Base-by-base conservation (phyloP, 2,888 invertebrate genomes). In the Encarsia formosa region DNA sequence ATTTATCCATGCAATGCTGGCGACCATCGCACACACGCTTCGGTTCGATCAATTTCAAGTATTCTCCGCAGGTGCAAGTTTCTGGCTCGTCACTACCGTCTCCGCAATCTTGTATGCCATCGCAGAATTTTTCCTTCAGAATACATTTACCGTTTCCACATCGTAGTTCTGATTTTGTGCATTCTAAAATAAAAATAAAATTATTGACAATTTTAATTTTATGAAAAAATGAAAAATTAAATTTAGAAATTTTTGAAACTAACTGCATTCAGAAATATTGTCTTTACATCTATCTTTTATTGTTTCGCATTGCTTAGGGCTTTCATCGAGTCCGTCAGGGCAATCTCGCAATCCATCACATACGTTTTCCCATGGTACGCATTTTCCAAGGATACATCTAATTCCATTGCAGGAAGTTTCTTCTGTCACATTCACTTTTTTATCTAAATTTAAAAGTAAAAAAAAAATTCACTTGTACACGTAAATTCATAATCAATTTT, bases 11-110 rank as follows among this genome's bases (percentile, higher is more conserved):
- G 65, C 91, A 91, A 66, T 91, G 85, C 6, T 87, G 75, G 5
- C 82, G 75, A 1, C 88, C 88, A 65, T 91, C 88, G 67, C 91
- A 92, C 4, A 91, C 75, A 59, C 82, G 81, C 0, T 79, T 76
- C 0, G 88, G 86, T 64, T 80, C 78, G 0, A 85, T 83, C n/a
- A 85, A 75, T 59, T 80, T 77, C 49, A 89, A 74, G 65, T 86
- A 88, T 23, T 81, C 78, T 9, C 80, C 81, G 61, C 87, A 88
- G 13, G 78, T 81, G 49, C 84, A 84, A 13, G 75, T 73, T 0
- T 70, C 70, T 0, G 85, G 84, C 65, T 91, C 91, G 65, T 91
- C 91, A 4, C 82, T 83, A 15, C 78, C 77, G 65, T 90, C 89
- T 0, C 77, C 80, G 65, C 91, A 91, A 63, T 90, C 86, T 26